Conservation (phyloP, 2,888 invertebrate species). For the Melinopterus prodromus region DNA sequence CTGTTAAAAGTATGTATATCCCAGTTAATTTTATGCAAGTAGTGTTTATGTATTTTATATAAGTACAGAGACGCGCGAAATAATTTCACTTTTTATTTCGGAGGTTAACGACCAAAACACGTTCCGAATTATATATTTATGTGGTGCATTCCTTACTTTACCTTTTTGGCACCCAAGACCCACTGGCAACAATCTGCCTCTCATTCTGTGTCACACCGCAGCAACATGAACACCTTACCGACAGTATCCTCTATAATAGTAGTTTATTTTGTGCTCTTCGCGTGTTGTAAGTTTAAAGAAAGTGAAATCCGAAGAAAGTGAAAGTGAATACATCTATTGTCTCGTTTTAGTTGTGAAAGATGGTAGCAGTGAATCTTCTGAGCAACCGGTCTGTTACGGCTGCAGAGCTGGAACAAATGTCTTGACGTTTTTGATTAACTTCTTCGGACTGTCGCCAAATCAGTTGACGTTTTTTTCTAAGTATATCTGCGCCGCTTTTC, state of each 20-base stretch:
- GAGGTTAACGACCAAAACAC: neutral
- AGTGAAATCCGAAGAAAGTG: neutral
- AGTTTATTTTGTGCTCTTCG: neutral
- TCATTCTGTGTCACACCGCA: neutral
- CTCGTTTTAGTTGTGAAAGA: neutral
- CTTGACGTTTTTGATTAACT: conserved; percentile 28
- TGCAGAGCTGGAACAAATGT: conserved; percentile 32
- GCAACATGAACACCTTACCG: neutral
- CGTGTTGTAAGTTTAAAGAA: neutral
- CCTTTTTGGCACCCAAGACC: neutral
- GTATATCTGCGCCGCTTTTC: conserved; percentile 31
- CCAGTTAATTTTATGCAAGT: neutral
- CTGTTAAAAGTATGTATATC: neutral
- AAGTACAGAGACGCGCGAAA: neutral
- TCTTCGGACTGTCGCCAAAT: conserved; percentile 30
- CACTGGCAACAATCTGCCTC: neutral
- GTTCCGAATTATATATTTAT: neutral
- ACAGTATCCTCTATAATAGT: neutral
- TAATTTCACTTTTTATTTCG: neutral
- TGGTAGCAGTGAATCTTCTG: neutral
- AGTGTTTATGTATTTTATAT: neutral
- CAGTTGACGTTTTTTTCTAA: conserved; percentile 31
- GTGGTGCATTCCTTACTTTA: neutral
- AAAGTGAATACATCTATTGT: neutral
- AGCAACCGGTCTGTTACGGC: conserved; percentile 30